Conservation (phyloP, 1,140 invertebrate species). For the Teleogryllus occipitalis region DNA sequence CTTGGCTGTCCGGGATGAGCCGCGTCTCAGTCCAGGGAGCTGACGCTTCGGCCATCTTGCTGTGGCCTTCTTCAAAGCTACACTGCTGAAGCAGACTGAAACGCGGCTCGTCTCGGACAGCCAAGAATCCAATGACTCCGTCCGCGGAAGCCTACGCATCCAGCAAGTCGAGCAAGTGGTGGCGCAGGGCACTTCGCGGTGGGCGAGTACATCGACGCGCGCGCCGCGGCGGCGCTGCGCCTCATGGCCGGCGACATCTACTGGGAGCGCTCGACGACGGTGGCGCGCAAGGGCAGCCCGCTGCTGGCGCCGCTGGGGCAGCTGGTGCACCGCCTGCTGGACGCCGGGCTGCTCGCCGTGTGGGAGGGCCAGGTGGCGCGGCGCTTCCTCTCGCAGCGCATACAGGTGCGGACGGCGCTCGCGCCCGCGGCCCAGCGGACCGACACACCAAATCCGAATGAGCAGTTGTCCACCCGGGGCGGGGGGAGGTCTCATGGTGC, state of each 20-base stretch:
- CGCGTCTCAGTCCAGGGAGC: too few species aligned
- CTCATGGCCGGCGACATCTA: conserved; percentile 11
- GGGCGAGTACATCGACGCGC: conserved; percentile 12
- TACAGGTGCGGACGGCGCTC: background rate
- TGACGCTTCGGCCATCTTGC: too few species aligned
- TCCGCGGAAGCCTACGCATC: too few species aligned
- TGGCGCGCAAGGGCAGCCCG: conserved; percentile 8
- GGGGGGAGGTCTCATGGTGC: too few species aligned
- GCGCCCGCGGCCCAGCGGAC: too few species aligned
- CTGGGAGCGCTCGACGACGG: background rate
- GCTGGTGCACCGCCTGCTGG: conserved; percentile 9
- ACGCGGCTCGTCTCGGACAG: too few species aligned
- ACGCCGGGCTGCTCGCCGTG: conserved; percentile 1
- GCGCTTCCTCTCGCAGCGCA: background rate
- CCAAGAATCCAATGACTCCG: too few species aligned
- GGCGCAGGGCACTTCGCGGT: conserved; percentile 26
- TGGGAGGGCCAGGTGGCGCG: conserved; percentile 12
- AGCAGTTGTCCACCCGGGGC: too few species aligned
- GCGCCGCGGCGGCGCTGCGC: background rate
- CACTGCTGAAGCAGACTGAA: too few species aligned
- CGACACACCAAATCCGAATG: too few species aligned
- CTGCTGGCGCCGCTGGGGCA: background rate
- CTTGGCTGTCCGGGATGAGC: too few species aligned
- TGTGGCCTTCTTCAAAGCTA: too few species aligned
- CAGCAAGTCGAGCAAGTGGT: conserved; percentile 45